These are phyloP conservation scores for Punctoribates punctum DNA, from an alignment of 2,888 invertebrate genomes.

Conservation along the genomic window DNA sequence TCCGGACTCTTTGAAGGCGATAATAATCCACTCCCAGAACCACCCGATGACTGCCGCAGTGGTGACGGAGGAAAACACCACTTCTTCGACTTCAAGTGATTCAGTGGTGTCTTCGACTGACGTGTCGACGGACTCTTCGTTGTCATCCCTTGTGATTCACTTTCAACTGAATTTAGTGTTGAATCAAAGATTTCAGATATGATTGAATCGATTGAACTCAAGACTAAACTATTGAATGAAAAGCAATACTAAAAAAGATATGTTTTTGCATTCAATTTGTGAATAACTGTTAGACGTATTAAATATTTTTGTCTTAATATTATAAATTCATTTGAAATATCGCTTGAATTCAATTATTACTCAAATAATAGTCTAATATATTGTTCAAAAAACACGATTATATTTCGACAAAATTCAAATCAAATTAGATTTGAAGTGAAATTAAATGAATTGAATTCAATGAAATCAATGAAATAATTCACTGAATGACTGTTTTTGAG, in stretches of 20 bases:
- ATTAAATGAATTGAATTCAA: too few relatives aligned
- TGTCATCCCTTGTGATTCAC: background rate
- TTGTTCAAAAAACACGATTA: too few relatives aligned
- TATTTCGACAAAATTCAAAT: too few relatives aligned
- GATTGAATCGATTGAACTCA: too few relatives aligned
- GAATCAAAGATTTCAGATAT: background rate
- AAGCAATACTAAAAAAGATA: background rate
- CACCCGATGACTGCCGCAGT: background rate
- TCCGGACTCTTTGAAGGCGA: conserved; percentile 54
- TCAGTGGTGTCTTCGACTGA: conserved; percentile 18
- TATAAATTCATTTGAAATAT: too few relatives aligned
- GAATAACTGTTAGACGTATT: background rate
- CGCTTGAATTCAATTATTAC: too few relatives aligned
- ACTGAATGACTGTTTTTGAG: too few relatives aligned
- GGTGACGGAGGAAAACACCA: conserved; percentile 29
- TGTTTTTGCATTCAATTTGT: background rate
- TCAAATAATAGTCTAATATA: too few relatives aligned
- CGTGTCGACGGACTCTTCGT: conserved; percentile 17
- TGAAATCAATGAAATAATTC: too few relatives aligned
- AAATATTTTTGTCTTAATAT: too few relatives aligned
- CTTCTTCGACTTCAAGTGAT: conserved; percentile 30
- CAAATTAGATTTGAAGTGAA: too few relatives aligned
- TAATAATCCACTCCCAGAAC: background rate
- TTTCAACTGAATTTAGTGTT: background rate
- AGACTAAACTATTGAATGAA: background rate